Conservation (phyloP, 1,140 invertebrate genomes). For the Acromyrmex echinatior region DNA sequence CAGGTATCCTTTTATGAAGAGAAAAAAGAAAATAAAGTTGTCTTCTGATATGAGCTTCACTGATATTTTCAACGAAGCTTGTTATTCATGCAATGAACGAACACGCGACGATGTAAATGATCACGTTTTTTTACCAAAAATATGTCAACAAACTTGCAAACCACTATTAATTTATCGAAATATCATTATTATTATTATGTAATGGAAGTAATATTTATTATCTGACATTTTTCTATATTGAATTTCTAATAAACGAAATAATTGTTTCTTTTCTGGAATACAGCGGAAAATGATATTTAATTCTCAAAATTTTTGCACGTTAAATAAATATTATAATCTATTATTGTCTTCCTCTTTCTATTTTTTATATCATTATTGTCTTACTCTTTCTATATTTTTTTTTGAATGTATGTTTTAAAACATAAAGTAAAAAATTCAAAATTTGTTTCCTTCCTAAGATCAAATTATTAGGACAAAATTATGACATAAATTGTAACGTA, state of each 20-base stretch:
- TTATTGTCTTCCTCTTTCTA: not conserved
- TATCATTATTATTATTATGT: slow-evolving; percentile 8
- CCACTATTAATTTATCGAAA: slow-evolving; percentile 64
- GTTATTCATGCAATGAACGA: slow-evolving; percentile 1
- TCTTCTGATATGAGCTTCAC: not conserved
- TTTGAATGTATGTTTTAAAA: not conserved
- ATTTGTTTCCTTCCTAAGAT: not conserved
- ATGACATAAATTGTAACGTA: not conserved
- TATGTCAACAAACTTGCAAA: not conserved
- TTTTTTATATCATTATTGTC: not conserved
- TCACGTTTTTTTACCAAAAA: slow-evolving; percentile 24
- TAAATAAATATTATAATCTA: not conserved
- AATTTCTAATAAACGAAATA: not conserved
- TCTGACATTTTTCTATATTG: not conserved
- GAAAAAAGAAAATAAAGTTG: not conserved
- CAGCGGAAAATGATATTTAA: not conserved
- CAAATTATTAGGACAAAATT: not conserved
- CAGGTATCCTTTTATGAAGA: not conserved
- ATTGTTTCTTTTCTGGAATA: not conserved
- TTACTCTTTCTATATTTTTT: not conserved
- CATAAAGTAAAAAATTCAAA: not conserved
- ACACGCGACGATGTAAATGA: slow-evolving; percentile 49
- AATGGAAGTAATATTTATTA: no score
- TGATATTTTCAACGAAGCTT: not conserved
- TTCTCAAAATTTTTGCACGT: not conserved